A percentile compares a stretch with the other conserved stretches of the same genome.
Conservation (phyloP, 2,888 invertebrate species). For the Alsophila aescularia region DNA sequence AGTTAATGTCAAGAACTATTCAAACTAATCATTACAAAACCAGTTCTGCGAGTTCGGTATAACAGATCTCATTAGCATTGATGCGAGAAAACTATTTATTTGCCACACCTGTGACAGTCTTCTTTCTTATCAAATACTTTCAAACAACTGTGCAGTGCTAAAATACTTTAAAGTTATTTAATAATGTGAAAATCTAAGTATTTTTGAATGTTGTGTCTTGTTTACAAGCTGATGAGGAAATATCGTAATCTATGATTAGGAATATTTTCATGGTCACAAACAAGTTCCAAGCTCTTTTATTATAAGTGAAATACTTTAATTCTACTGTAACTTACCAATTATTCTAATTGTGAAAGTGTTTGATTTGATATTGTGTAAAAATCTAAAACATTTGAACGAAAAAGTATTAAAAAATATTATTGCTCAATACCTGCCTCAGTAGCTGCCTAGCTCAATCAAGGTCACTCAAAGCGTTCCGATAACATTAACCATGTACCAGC, state of each 20-base stretch:
- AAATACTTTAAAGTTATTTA: background rate
- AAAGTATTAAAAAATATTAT: no score
- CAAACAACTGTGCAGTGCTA: background rate
- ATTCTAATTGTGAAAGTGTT: no score
- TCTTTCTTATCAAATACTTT: background rate
- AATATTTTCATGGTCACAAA: background rate
- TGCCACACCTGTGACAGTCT: background rate
- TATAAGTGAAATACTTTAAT: no score
- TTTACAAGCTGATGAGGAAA: background rate
- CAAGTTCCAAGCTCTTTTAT: background rate
- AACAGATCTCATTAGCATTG: slow-evolving; percentile 15
- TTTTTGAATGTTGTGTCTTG: background rate
- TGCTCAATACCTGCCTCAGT: no score
- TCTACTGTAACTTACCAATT: no score
- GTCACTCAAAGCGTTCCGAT: background rate
- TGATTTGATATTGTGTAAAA: no score
- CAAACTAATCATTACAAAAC: slow-evolving; percentile 4
- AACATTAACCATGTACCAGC: slow-evolving; percentile 10
- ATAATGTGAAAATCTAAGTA: background rate
- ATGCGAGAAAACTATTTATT: slow-evolving; percentile 6
- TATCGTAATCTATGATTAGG: background rate
- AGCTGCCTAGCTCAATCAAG: no score
- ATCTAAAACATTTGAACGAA: no score
- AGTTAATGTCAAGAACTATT: no score
- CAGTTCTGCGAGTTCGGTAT: slow-evolving; percentile 9